These are phyloP conservation scores for Enteromius unitaeniatus DNA, from an alignment of 2,797 vertebrate species.

Conservation along the genomic window DNA sequence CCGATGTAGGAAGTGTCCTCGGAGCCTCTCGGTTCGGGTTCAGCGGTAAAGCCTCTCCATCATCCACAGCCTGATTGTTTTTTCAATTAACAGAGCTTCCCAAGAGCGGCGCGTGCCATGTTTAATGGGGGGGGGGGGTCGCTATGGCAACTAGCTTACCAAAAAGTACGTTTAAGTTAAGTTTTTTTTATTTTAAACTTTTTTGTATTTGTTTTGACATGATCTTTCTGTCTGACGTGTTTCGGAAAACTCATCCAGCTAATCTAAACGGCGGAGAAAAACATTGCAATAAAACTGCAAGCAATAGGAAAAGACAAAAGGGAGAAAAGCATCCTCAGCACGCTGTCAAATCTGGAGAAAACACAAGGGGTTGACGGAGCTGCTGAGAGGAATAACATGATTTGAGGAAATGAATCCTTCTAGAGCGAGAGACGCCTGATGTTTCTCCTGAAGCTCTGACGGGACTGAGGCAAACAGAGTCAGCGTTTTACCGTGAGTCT, in stretches of 20 bases:
- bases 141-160: neutral
- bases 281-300: neutral
- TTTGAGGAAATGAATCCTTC: slow-evolving; percentile 12
- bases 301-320: slow-evolving; percentile 11
- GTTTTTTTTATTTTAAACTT: neutral
- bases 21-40: slow-evolving; percentile 50
- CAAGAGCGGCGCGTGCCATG: slow-evolving; percentile 15
- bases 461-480: neutral
- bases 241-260: slow-evolving; percentile 12
- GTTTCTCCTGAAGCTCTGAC: neutral
- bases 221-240: slow-evolving; percentile 12
- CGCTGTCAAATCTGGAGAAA: slow-evolving; percentile 6
- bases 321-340: slow-evolving; percentile 15
- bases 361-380: neutral
- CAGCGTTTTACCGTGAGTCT: slow-evolving; percentile 5
- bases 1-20: slow-evolving; percentile 24
- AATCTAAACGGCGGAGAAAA: neutral
- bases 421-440: neutral
- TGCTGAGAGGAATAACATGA: slow-evolving; percentile 14
- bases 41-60: slow-evolving; percentile 38
- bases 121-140: neutral
- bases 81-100: slow-evolving; percentile 39
- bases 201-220: neutral
- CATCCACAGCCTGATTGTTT: slow-evolving; percentile 43
- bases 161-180: neutral